Conservation (phyloP, 2,888 invertebrate genomes). For the Schizotus pectinicornis region DNA sequence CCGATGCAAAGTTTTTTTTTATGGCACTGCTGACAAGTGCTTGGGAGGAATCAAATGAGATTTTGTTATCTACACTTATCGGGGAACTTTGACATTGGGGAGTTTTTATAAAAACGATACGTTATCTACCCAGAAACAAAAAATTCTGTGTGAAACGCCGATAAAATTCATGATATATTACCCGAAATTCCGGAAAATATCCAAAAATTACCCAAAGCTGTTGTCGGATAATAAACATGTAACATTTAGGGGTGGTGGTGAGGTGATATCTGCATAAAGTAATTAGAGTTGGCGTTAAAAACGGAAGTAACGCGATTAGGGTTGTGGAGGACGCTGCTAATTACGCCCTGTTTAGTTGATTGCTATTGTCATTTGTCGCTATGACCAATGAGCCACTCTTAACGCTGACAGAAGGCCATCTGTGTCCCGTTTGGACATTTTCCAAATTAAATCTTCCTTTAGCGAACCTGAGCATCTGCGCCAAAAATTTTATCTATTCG, state of each 20-base stretch:
- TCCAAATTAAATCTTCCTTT: conserved; percentile 43
- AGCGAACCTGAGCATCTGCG: neutral
- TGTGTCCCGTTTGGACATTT: conserved; percentile 45
- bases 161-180: neutral
- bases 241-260: neutral
- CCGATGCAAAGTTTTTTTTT: conserved; percentile 13
- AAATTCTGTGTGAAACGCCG: neutral
- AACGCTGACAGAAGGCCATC: conserved; percentile 50
- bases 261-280: conserved; percentile 7
- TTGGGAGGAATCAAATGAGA: conserved; percentile 8
- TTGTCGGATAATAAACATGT: neutral
- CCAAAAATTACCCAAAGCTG: conserved; percentile 5
- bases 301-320: conserved; percentile 31
- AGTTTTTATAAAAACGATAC: conserved; percentile 22
- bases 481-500: too few relatives aligned
- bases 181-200: neutral
- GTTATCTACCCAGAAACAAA: conserved; percentile 14
- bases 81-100: conserved; percentile 19
- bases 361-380: conserved; percentile 47
- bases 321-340: conserved; percentile 27
- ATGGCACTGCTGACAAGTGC: conserved; percentile 5
- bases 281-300: conserved; percentile 27
- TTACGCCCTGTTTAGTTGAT: conserved; percentile 36
- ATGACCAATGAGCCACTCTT: conserved; percentile 51
- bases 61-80: conserved; percentile 23